phyloP scores from a whole-genome alignment of 2,797 vertebrate species.

The Hephaestus fuliginosus region DNA sequence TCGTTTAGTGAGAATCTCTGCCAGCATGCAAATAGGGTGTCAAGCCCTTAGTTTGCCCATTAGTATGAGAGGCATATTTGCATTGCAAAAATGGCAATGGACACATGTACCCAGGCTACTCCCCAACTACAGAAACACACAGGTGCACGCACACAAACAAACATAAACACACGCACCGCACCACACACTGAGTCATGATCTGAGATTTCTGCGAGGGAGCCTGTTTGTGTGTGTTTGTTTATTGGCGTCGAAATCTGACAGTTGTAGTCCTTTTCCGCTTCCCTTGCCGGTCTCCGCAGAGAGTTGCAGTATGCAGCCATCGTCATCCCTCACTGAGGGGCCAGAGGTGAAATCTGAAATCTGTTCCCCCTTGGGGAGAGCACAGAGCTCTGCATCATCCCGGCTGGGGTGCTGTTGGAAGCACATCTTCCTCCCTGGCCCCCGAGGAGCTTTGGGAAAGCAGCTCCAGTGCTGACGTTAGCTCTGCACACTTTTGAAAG shows the following conservation, averaged over 20 bases:
- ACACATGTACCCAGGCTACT: constrained; percentile 30
- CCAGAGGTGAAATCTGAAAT: constrained; percentile 58
- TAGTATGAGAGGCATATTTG: constrained; percentile 77
- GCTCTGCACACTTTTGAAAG: constrained; percentile 3
- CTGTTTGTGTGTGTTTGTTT: constrained; percentile 16
- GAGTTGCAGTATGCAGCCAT: constrained; percentile 50
- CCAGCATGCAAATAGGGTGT: constrained; percentile 67
- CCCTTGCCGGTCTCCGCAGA: constrained; percentile 42
- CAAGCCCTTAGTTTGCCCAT: constrained; percentile 52
- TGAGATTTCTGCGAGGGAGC: constrained; percentile 35
- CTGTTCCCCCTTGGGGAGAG: constrained; percentile 38
- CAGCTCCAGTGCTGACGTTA: constrained; percentile 18
- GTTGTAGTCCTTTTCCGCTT: constrained; percentile 37
- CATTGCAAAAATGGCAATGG: constrained; percentile 78
- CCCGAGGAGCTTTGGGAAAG: constrained; percentile 42
- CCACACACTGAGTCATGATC: constrained; percentile 59
- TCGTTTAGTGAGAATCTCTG: constrained; percentile 47
- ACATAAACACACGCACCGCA: constrained; percentile 35
- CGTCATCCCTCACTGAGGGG: constrained; percentile 38
- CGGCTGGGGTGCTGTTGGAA: constrained; percentile 29
- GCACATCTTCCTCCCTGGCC: constrained; percentile 38
- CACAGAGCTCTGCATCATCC: constrained; percentile 33
- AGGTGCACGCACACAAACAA: constrained; percentile 38
- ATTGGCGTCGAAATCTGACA: constrained; percentile 41
- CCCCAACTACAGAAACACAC: constrained; percentile 43